Evolutionary conservation across 30 jellyfish, hydroid and myxozoan genomes (phyloP), one percentile per base, ranked within the genome.

Genomic region (Euphysa ruthae): DNA sequence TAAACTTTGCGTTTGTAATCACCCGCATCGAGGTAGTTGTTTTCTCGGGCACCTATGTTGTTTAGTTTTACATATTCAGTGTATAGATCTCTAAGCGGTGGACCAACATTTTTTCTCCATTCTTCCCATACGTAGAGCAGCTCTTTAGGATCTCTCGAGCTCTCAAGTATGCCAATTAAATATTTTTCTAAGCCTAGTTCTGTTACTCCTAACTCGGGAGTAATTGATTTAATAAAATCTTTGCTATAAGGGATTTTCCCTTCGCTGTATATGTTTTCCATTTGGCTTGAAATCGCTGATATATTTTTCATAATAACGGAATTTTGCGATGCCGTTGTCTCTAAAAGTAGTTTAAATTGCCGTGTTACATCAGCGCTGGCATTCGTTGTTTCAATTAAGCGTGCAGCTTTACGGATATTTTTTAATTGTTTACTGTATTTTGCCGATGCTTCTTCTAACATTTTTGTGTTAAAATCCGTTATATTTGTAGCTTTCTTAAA

Each of bases 41-140:
- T 88, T 33, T 81, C 94, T 31, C 24, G 64, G 12, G 97, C 97
- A 5, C 93, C 97, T 15, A 49, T 58, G 70, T 88, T 88, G 32
- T 60, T 71, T 1, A 68, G 64, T 6, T 63, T 61, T 2, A 81
- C 97, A 49, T 71, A 80, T 20, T 73, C 81, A 31, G 58, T 56
- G 26, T 80, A 88, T 12, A 74, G 66, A 6, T 86, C 25, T 64
- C 66, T 75, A 64, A 88, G 50, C 21, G 58, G 62, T 16, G 93
- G 93, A 6, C 95, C 97, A 0, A 76, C 71, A 1, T 91, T 82
- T 52, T 88, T 86, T 31, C 94, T 68, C 97, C 97, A 88, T 12
- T 79, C 95, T 60, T 88, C 71, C 97, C 97, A 88, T 1, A 86
- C 94, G 49, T 82, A 88, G n/a, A 44, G 21, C 21, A 88, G 83